Percentiles rank a stretch among this genome's conserved stretches.
Conservation (phyloP, 2,113 vertebrate species). For the Orientallactaga bullata region DNA sequence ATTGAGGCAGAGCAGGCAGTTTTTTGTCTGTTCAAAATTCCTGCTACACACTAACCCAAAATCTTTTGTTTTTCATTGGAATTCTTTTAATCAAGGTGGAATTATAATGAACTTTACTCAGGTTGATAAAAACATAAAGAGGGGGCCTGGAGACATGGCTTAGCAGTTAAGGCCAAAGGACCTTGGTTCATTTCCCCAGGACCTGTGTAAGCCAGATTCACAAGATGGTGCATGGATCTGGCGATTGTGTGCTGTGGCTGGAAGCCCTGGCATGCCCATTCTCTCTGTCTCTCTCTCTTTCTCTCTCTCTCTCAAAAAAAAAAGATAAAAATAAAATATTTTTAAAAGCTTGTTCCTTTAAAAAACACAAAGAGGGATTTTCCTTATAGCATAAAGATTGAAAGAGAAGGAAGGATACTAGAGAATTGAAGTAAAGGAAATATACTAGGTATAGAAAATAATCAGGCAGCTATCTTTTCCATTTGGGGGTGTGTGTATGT, state of each 20-base stretch:
- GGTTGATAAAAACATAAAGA: background rate
- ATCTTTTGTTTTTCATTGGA: slow-evolving; percentile 10
- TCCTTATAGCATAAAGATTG: background rate
- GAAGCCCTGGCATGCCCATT: no score
- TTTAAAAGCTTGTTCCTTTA: background rate
- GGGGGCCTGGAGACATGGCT: no score
- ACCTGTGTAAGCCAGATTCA: no score
- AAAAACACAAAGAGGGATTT: background rate
- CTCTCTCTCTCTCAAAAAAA: no score
- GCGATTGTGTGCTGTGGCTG: no score
- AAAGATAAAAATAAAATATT: no score
- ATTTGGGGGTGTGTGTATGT: background rate
- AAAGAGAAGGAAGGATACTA: background rate
- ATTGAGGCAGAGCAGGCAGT: background rate
- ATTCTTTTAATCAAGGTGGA: slow-evolving; percentile 16
- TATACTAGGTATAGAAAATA: slow-evolving; percentile 5
- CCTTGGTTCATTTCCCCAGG: no score
- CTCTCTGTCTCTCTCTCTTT: no score
- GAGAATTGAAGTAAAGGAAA: slow-evolving; percentile 6
- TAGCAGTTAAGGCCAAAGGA: no score
- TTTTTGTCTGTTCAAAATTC: slow-evolving; percentile 49
- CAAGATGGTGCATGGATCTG: background rate
- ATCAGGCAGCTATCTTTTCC: background rate
- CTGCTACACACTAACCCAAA: background rate
- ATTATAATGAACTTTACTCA: slow-evolving; percentile 18